These are phyloP conservation scores for Gambusia holbrooki DNA, from an alignment of 2,113 vertebrate species.

Conservation along the genomic window DNA sequence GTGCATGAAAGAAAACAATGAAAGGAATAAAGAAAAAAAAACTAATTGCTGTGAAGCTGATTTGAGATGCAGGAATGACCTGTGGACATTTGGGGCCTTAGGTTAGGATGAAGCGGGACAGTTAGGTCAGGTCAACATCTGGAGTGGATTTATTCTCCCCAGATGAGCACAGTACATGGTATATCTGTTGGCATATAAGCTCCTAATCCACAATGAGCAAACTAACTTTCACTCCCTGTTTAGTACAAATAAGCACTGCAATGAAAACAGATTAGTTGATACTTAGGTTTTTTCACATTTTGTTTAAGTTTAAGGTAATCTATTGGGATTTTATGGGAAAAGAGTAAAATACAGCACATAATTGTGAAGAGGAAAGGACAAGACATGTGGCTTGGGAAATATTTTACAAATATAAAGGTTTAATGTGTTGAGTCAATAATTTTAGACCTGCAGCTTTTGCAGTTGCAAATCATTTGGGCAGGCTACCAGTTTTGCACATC, in stretches of 20 bases:
- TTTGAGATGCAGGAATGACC: constrained; percentile 25
- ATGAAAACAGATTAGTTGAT: constrained; percentile 18
- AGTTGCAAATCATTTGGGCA: not conserved
- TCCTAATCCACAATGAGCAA: constrained; percentile 6
- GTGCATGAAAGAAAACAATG: not conserved
- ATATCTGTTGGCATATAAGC: constrained; percentile 35
- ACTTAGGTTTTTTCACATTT: not conserved
- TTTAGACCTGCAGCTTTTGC: not conserved
- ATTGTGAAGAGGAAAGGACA: not conserved
- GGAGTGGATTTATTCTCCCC: constrained; percentile 21
- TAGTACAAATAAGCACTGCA: constrained; percentile 22
- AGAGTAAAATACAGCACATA: not conserved
- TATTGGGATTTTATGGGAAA: not conserved
- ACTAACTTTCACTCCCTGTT: constrained; percentile 3
- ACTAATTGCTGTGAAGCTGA: not conserved
- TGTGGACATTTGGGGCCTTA: constrained; percentile 7
- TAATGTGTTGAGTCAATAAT: not conserved
- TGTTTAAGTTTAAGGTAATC: not conserved
- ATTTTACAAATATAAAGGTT: not conserved
- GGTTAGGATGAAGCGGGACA: constrained; percentile 24
- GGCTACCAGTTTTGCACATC: not conserved
- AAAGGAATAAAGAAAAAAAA: not conserved
- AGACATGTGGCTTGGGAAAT: not conserved
- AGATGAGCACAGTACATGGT: constrained; percentile 6
- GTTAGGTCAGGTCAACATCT: constrained; percentile 38